phyloP scores from a whole-genome alignment of 2,113 vertebrate species.

The Emydura subglobosa region DNA sequence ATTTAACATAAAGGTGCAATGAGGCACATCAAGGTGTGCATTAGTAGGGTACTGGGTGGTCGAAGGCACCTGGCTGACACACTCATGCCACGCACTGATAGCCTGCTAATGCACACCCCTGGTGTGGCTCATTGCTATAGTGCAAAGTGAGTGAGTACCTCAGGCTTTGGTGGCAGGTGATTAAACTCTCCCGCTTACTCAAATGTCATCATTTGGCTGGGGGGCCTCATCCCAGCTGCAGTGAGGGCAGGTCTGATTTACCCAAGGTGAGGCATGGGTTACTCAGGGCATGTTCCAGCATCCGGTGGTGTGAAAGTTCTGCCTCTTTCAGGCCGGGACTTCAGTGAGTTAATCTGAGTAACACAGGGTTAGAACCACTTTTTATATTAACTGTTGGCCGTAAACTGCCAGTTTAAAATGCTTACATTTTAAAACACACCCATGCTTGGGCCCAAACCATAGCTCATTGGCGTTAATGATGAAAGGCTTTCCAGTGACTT shows the following conservation, averaged over 20 bases:
- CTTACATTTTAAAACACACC: neutral
- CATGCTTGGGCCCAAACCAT: neutral
- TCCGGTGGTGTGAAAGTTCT: rapidly evolving
- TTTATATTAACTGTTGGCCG: neutral
- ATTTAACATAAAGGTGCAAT: neutral
- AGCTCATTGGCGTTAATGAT: neutral
- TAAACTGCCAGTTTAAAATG: neutral
- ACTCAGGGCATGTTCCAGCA: neutral
- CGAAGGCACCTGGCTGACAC: rapidly evolving
- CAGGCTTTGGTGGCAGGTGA: rapidly evolving
- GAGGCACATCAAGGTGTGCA: neutral
- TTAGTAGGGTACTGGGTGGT: neutral
- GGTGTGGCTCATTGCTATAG: neutral
- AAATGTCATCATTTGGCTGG: neutral
- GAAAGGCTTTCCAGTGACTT: slow-evolving; percentile 31
- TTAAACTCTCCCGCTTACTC: rapidly evolving
- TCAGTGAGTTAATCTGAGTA: neutral
- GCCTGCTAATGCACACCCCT: rapidly evolving
- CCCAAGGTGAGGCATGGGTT: neutral
- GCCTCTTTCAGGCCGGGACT: neutral
- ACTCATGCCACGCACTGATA: neutral
- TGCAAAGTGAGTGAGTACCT: rapidly evolving
- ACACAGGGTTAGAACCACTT: rapidly evolving
- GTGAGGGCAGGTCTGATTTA: rapidly evolving
- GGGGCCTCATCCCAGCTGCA: neutral